Percentiles rank a stretch among this genome's conserved stretches.
phyloP scores from a whole-genome alignment of 1,140 invertebrate genomes.

The Anoplophora glabripennis region DNA sequence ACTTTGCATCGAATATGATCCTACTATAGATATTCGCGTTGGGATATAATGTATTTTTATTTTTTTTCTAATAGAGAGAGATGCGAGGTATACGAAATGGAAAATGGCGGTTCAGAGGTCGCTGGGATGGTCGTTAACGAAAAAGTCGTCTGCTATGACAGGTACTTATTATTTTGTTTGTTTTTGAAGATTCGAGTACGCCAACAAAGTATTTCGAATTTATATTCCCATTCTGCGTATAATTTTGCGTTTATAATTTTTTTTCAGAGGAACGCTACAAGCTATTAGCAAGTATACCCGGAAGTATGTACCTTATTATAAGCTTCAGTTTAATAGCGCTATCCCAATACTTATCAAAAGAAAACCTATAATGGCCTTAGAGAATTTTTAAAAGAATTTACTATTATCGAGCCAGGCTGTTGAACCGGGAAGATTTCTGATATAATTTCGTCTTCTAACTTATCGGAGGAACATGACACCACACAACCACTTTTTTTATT shows the following conservation, averaged over 20 bases:
- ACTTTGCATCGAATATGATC: no score
- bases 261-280: conserved; percentile 70
- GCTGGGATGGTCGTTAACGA: conserved; percentile 76
- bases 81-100: conserved; percentile 82
- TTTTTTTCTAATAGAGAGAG: conserved; percentile 67
- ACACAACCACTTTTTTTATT: conserved; percentile 4
- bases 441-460: background rate
- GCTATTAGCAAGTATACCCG: conserved; percentile 69
- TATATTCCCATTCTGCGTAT: no score
- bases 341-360: conserved; percentile 42
- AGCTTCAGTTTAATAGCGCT: conserved; percentile 63
- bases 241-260: conserved; percentile 30
- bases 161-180: conserved; percentile 50
- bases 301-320: conserved; percentile 61
- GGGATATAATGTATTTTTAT: background rate
- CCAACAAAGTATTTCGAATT: conserved; percentile 2
- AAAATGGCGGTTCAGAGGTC: conserved; percentile 89
- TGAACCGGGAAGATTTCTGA: background rate
- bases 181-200: conserved; percentile 22
- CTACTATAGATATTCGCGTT: no score
- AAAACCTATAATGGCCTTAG: background rate
- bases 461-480: background rate
- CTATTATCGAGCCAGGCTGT: background rate
- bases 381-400: conserved; percentile 9
- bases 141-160: conserved; percentile 71